phyloP scores from a whole-genome alignment of 2,888 invertebrate species.

The Caenorhabditis wallacei region DNA sequence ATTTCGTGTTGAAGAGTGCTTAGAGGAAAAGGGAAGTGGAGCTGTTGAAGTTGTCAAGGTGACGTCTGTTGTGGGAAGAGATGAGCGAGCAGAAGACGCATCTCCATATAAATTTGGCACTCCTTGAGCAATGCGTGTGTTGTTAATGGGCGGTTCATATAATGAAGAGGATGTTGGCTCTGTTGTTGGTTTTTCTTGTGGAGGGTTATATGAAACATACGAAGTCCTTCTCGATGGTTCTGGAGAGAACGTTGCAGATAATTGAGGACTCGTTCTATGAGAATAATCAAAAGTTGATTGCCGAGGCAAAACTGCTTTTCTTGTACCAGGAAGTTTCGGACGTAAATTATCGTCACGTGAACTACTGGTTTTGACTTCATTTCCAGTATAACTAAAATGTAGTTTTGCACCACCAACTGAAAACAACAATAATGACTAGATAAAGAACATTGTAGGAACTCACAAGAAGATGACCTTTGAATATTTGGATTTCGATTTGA shows the following conservation, averaged over 20 bases:
- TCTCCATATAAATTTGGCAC: conserved; percentile 20
- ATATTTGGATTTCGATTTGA: conserved; percentile 19
- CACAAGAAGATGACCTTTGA: conserved; percentile 41
- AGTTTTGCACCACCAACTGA: conserved; percentile 39
- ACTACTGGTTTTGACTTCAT: conserved; percentile 2
- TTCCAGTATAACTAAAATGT: conserved; percentile 52
- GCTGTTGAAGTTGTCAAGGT: conserved; percentile 42
- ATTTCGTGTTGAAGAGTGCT: not conserved
- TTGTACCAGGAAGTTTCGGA: not conserved
- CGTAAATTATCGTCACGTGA: not conserved
- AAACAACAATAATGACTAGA: conserved; percentile 6
- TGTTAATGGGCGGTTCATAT: not conserved
- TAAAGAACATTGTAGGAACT: not conserved
- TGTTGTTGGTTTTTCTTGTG: too few species aligned
- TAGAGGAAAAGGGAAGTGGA: not conserved
- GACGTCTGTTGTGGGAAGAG: conserved; percentile 27
- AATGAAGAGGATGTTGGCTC: not conserved
- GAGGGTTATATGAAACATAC: not conserved
- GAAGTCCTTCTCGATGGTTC: conserved; percentile 8
- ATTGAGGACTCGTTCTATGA: not conserved
- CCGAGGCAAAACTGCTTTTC: too few species aligned
- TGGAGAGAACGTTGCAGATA: not conserved
- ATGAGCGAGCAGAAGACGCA: conserved; percentile 24
- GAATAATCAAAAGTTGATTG: conserved; percentile 38
- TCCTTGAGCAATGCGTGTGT: not conserved